Base-by-base conservation (phyloP, 2,888 invertebrate species). In the Norana najaformis region DNA sequence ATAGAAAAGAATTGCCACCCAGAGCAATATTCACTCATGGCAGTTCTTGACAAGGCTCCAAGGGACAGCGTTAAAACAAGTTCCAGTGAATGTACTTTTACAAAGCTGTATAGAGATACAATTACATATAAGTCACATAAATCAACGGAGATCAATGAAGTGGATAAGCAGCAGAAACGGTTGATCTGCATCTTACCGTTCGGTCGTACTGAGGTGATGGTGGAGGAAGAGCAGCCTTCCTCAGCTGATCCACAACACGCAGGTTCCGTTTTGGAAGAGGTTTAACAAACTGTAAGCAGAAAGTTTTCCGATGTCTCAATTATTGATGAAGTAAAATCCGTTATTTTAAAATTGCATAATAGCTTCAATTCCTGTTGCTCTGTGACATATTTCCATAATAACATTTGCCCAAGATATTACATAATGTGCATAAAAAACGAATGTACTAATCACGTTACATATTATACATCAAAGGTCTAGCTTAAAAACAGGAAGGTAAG, bases 211-310 rank as follows among this genome's bases (percentile, higher is more conserved):
- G 8, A 8, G 85, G 85, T 36, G 20, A 85, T 4, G 85, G 35
- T 18, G 85, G 85, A 85, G 85, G 85, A 85, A 36, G 16, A 23
- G 85, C 85, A 11, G 36, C 85, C 36, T 36, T 85, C 85, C 23
- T 85, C 23, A 85, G 20, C 37, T 36, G 85, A 35, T 85, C 85
- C 13, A 85, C 16, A 16, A 85, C 85, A 6, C 85, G 23, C 35
- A 85, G 85, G 35, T 39, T 47, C 34, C 39, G 34, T n/a, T 88
- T 88, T n/a, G 39, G 88, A 88, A 34, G 39, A 38, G 47, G 88
- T 37, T 47, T 88, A 41, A 47, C 47, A 47, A 41, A 47, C 88
- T 88, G 13, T 11, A 30, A 14, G 36, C 34, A 69, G n/a, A 69
- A 69, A 69, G 69, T n/a, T n/a, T 30, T 69, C n/a, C 3, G n/a